Percentiles rank a stretch among this genome's conserved stretches.
These are phyloP conservation scores for Schmidtea mediterranea DNA, from an alignment of 1,140 invertebrate genomes.

Conservation along the genomic window DNA sequence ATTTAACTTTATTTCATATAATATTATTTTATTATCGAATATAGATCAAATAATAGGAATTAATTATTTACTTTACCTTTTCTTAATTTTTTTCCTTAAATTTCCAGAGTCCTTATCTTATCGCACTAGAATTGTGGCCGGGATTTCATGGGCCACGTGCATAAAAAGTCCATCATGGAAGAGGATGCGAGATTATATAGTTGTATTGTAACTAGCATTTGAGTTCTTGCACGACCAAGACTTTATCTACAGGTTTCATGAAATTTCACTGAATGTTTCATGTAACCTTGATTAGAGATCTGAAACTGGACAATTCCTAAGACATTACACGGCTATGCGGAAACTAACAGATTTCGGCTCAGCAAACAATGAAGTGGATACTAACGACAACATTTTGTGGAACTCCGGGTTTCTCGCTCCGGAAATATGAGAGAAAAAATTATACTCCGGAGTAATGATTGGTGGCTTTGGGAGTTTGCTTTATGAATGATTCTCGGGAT, in stretches of 20 bases:
- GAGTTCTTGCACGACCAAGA: slow-evolving; percentile 77
- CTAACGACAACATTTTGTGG: slow-evolving; percentile 59
- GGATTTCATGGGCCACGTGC: slow-evolving; percentile 99
- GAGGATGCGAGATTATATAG: slow-evolving; percentile 49
- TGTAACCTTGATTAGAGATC: too few relatives aligned
- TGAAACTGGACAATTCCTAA: slow-evolving; percentile 91
- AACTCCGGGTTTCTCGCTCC: slow-evolving; percentile 96
- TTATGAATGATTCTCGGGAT: slow-evolving; percentile 94
- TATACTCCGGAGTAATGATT: slow-evolving; percentile 94
- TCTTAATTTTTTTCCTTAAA: too few relatives aligned
- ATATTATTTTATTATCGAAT: too few relatives aligned
- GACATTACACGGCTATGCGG: slow-evolving; percentile 81
- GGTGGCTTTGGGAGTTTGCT: slow-evolving; percentile 88
- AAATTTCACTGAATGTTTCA: too few relatives aligned
- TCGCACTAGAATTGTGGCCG: slow-evolving; percentile 97
- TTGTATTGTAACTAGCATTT: slow-evolving; percentile 80
- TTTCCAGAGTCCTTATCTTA: slow-evolving; percentile 52
- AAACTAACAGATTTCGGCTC: slow-evolving; percentile 98
- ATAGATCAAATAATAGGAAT: too few relatives aligned
- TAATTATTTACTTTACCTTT: too few relatives aligned
- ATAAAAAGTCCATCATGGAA: slow-evolving; percentile 37
- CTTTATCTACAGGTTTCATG: slow-evolving; percentile 83
- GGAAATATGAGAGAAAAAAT: slow-evolving; percentile 75
- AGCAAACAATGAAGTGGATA: slow-evolving; percentile 79
- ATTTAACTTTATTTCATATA: too few relatives aligned